Base-by-base conservation (phyloP, 2,113 vertebrate species). In the Megaptera novaeangliae region DNA sequence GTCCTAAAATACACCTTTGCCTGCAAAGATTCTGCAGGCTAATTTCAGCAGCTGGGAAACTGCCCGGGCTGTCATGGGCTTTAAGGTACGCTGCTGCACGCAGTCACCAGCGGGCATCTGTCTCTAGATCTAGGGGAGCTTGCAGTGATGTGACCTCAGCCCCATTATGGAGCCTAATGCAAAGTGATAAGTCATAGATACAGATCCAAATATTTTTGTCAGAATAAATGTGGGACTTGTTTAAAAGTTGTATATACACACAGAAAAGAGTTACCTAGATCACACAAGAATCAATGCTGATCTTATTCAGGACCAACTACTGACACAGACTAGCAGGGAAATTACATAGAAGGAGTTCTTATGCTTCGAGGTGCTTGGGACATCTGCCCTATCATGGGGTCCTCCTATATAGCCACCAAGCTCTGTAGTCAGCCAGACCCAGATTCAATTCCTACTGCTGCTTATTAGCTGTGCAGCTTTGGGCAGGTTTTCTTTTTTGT, bases 1-100 rank as follows among this genome's bases (percentile, higher is more conserved):
- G 75, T 95, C 94, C 88, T 95, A 97, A 98, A 98, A 98, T 98
- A 97, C 12, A 88, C 66, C 94, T 97, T 94, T 97, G 98, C 98
- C 98, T 85, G 17, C 90, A 75, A 98, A 97, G 96, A 90, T 97
- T 96, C 98, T 96, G 96, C 87, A 94, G 97, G 98, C 97, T 97
- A 97, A 97, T 98, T 88, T 95, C 96, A 94, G 92, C 96, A 97
- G 64, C 92, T 95, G 91, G 95, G 96, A 97, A 29, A 23, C 80
- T 95, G 75, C 87, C 83, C 66, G 17, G 77, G 34, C 57, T 96
- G 92, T 96, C 94, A 91, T 10, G 34, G 86, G 94, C 41, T 97
- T 97, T 95, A 72, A 91, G 94, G 74, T 57, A 78, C 1, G 21
- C 34, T 95, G 96, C 94, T 0, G 0, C 55, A 81, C 94, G 96